Evolutionary conservation across 2,797 vertebrate genomes (phyloP).

Genomic region (Gadopsis marmoratus): DNA sequence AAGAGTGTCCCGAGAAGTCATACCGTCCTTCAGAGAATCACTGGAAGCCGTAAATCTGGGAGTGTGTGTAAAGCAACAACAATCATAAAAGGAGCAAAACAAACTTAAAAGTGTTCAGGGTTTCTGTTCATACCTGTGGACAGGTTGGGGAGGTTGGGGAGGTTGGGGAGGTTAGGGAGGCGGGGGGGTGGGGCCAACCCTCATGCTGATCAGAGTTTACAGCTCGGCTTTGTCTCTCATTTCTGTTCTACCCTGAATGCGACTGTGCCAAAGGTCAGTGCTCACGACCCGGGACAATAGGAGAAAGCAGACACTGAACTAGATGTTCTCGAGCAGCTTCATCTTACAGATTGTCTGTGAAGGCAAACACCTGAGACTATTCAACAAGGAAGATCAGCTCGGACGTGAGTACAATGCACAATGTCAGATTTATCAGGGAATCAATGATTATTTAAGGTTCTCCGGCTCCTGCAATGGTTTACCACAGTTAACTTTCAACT

Average conservation of each 20-base stretch:
- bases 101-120: slow-evolving; percentile 19
- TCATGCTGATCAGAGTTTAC: slow-evolving; percentile 51
- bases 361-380: slow-evolving; percentile 29
- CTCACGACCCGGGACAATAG: slow-evolving; percentile 68
- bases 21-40: slow-evolving; percentile 38
- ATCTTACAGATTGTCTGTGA: slow-evolving; percentile 49
- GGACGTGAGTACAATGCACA: slow-evolving; percentile 60
- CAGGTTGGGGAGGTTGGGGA: slow-evolving; percentile 50
- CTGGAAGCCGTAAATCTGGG: slow-evolving; percentile 54
- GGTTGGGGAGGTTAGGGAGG: slow-evolving; percentile 48
- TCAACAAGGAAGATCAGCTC: slow-evolving; percentile 5
- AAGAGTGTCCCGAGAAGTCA: background rate
- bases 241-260: slow-evolving; percentile 52
- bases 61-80: slow-evolving; percentile 77
- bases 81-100: slow-evolving; percentile 54
- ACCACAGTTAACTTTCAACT: slow-evolving; percentile 53
- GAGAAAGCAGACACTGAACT: slow-evolving; percentile 69
- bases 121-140: slow-evolving; percentile 33
- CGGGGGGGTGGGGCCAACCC: slow-evolving; percentile 48
- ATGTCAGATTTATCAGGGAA: slow-evolving; percentile 33
- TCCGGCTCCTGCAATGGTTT: slow-evolving; percentile 27
- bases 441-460: slow-evolving; percentile 31
- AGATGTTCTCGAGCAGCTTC: slow-evolving; percentile 54
- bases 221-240: slow-evolving; percentile 49
- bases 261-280: slow-evolving; percentile 77